Conservation (phyloP, 2,888 invertebrate species). For the Petrolisthes cinctipes region DNA sequence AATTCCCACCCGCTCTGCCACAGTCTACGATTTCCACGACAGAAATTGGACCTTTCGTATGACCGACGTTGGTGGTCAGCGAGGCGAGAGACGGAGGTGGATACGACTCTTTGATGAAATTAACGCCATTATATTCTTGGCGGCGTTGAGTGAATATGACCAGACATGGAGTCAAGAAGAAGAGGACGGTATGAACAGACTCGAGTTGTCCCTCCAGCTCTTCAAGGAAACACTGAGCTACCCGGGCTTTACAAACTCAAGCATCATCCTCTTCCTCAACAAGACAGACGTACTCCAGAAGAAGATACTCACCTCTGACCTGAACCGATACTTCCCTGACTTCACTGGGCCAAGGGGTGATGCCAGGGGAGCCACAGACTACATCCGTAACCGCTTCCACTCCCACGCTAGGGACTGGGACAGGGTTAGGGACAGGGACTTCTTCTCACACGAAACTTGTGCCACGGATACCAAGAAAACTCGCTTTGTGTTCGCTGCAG, state of each 20-base stretch:
- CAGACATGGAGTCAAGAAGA: slow-evolving; percentile 64
- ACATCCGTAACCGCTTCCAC: slow-evolving; percentile 60
- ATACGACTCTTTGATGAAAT: slow-evolving; percentile 62
- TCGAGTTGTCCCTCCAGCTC: slow-evolving; percentile 60
- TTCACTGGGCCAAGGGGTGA: slow-evolving; percentile 58
- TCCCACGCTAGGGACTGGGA: slow-evolving; percentile 36
- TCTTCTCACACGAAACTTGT: slow-evolving; percentile 63
- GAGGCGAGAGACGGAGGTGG: slow-evolving; percentile 64
- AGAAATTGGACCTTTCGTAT: slow-evolving; percentile 64
- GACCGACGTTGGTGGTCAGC: slow-evolving; percentile 65
- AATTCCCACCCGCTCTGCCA: slow-evolving; percentile 60
- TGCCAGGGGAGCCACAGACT: slow-evolving; percentile 53
- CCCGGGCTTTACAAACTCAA: slow-evolving; percentile 55
- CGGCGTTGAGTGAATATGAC: slow-evolving; percentile 65
- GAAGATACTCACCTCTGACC: slow-evolving; percentile 57
- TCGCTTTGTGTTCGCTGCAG: slow-evolving; percentile 64
- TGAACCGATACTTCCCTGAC: slow-evolving; percentile 61
- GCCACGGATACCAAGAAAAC: slow-evolving; percentile 65
- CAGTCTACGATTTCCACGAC: slow-evolving; percentile 63
- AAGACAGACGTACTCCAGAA: slow-evolving; percentile 62
- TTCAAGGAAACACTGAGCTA: slow-evolving; percentile 60
- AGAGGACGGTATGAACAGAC: slow-evolving; percentile 63
- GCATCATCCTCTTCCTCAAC: slow-evolving; percentile 63
- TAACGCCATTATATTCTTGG: slow-evolving; percentile 64
- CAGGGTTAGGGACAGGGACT: background rate